A percentile compares a stretch with the other conserved stretches of the same genome.
These are phyloP conservation scores for Lathronympha strigana DNA, from an alignment of 2,888 invertebrate species.

Conservation along the genomic window DNA sequence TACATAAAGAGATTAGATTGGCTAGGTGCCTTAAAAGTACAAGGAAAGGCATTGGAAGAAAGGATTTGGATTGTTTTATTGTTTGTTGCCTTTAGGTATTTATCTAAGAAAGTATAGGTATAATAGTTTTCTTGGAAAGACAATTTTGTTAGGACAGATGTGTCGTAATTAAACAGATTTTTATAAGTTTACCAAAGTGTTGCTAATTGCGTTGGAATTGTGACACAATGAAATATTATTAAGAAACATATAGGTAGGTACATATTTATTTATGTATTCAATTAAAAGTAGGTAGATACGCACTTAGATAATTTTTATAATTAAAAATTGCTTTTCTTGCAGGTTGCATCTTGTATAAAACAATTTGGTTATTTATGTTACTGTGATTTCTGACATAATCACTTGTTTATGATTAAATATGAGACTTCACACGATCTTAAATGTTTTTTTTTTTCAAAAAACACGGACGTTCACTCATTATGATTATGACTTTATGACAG, in stretches of 20 bases:
- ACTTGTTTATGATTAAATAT: no score
- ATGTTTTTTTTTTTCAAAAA: no score
- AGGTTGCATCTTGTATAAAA: background rate
- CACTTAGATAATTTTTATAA: background rate
- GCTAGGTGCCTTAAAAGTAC: slow-evolving; percentile 43
- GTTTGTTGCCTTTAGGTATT: background rate
- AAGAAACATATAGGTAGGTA: no score
- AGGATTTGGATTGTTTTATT: background rate
- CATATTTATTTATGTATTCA: background rate
- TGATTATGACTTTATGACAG: no score
- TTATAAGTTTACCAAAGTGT: no score
- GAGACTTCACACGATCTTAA: no score
- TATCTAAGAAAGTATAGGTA: background rate
- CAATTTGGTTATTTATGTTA: background rate
- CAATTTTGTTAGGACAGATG: no score
- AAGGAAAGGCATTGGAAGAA: background rate
- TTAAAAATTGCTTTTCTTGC: background rate
- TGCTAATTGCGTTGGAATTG: no score
- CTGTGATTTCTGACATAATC: background rate
- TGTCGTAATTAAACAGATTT: no score
- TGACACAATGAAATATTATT: no score
- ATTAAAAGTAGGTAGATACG: background rate
- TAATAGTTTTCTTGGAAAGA: no score
- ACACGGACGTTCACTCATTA: no score
- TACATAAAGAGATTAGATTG: slow-evolving; percentile 62